Percentiles rank a stretch among this genome's conserved stretches.
These are phyloP conservation scores for Harpalus rufipes DNA, from an alignment of 2,888 invertebrate species.

Conservation along the genomic window DNA sequence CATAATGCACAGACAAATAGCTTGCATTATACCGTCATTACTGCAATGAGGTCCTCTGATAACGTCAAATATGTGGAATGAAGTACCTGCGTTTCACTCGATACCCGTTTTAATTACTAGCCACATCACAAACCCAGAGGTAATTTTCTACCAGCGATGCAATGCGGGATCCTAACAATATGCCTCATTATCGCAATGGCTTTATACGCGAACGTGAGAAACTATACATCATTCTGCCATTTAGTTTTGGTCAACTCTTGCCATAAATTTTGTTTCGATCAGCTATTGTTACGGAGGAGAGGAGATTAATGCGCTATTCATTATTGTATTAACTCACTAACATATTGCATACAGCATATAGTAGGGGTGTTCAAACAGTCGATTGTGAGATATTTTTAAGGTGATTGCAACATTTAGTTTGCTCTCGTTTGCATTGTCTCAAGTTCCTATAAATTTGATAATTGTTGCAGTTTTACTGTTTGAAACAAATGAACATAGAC, in stretches of 20 bases:
- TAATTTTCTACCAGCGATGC: conserved; percentile 34
- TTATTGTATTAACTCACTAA: neutral
- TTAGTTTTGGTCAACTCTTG: conserved; percentile 29
- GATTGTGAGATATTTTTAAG: too few species aligned
- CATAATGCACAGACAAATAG: conserved; percentile 5
- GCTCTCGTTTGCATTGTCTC: too few species aligned
- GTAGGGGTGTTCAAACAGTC: too few species aligned
- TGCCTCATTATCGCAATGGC: conserved; percentile 36
- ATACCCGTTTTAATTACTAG: conserved; percentile 46
- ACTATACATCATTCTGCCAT: conserved; percentile 17
- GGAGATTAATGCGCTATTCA: neutral
- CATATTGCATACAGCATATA: neutral
- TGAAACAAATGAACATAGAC: too few species aligned
- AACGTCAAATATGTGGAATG: conserved; percentile 28
- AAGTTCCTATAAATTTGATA: too few species aligned
- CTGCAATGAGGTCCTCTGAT: conserved; percentile 8
- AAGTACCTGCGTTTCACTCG: conserved; percentile 33
- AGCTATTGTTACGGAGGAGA: neutral
- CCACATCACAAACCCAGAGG: neutral
- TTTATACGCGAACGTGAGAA: conserved; percentile 29
- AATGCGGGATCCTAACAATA: conserved; percentile 35
- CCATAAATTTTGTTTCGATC: conserved; percentile 25
- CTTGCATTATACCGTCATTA: conserved; percentile 10
- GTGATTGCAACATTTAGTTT: too few species aligned
- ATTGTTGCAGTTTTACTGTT: too few species aligned